Conservation (phyloP, 2,113 vertebrate genomes). For the Merops nubicus region DNA sequence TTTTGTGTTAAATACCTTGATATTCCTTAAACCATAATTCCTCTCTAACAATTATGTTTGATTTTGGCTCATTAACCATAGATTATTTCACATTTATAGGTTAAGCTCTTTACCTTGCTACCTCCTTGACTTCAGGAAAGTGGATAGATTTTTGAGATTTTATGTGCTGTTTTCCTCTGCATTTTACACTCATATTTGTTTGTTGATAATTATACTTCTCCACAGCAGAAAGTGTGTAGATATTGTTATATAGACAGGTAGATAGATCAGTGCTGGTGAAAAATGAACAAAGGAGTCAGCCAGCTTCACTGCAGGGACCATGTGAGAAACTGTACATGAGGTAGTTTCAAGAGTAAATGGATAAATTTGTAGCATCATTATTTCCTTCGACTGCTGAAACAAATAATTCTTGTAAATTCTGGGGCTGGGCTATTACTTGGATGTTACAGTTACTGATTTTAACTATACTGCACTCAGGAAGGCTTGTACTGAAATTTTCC, state of each 20-base stretch:
- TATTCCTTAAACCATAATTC: background rate
- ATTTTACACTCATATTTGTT: background rate
- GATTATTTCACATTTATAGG: background rate
- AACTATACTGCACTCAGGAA: background rate
- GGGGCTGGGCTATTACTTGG: background rate
- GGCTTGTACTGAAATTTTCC: background rate
- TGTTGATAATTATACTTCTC: background rate
- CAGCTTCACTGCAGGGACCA: background rate
- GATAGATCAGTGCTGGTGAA: background rate
- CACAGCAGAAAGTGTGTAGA: background rate
- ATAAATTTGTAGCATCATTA: background rate
- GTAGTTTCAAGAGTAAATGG: background rate
- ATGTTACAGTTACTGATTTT: background rate
- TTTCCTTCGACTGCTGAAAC: background rate
- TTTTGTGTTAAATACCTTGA: background rate
- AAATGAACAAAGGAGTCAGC: background rate
- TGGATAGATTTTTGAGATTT: fast-evolving
- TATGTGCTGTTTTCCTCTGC: background rate
- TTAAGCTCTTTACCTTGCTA: background rate
- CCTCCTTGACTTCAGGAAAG: background rate
- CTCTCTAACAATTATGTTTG: background rate
- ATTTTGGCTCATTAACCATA: background rate
- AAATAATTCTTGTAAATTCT: background rate
- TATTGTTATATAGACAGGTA: background rate
- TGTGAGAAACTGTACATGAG: background rate